phyloP scores from a whole-genome alignment of 30 jellyfish, hydroid and myxozoan genomes.

The Morbakka virulenta region DNA sequence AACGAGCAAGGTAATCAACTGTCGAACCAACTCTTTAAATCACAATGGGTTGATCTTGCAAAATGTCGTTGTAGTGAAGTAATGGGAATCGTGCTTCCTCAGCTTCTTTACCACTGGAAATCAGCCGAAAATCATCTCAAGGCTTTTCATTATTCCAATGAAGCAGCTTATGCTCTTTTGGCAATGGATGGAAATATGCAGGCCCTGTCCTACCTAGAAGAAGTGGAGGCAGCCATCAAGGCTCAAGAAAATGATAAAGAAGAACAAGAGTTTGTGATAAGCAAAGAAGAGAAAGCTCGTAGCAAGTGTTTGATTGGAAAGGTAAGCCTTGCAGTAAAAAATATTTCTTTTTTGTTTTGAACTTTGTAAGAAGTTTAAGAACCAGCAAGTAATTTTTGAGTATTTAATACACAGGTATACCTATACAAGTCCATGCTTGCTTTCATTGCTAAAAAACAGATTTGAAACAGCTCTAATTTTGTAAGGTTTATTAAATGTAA shows the following conservation, averaged over 20 bases:
- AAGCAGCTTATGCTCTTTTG: conserved; percentile 76
- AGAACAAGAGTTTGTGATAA: conserved; percentile 27
- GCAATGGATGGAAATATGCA: conserved; percentile 42
- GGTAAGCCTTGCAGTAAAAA: conserved; percentile 40
- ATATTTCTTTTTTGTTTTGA: neutral
- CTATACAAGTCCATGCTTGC: too few species aligned
- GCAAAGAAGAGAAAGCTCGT: conserved; percentile 78
- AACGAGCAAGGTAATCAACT: too few species aligned
- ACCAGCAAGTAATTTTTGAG: too few species aligned
- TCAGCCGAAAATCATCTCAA: conserved; percentile 68
- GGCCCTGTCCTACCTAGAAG: conserved; percentile 61
- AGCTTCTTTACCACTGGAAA: conserved; percentile 72
- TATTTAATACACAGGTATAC: too few species aligned
- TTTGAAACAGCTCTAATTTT: too few species aligned
- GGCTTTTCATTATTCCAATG: conserved; percentile 69
- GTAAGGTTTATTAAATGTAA: too few species aligned
- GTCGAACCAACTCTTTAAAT: neutral
- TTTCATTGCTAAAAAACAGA: too few species aligned
- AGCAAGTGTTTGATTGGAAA: conserved; percentile 73
- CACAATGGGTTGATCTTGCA: conserved; percentile 26
- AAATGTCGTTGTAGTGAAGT: conserved; percentile 81
- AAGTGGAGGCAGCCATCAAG: conserved; percentile 44
- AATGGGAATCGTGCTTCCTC: conserved; percentile 60
- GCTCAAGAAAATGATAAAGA: conserved; percentile 31
- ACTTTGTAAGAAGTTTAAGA: too few species aligned